These are phyloP conservation scores for Metacarcinus magister DNA, from an alignment of 2,888 invertebrate species.

Conservation along the genomic window DNA sequence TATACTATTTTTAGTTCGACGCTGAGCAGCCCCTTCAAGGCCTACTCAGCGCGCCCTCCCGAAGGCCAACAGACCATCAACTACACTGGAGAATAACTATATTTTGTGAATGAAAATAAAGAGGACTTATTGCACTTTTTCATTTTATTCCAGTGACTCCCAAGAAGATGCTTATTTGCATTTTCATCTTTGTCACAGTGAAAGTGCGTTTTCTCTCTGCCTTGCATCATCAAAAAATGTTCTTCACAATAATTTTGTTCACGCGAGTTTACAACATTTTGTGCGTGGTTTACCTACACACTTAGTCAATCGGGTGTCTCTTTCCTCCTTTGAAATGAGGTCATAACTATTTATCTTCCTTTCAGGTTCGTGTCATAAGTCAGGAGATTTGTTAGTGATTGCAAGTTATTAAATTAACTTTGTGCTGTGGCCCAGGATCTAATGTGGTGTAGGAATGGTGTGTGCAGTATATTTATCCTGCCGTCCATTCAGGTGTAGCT, in stretches of 20 bases:
- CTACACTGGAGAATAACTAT: background rate
- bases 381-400: slow-evolving; percentile 12
- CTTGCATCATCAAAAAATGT: background rate
- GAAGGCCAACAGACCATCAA: background rate
- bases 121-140: background rate
- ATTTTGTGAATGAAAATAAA: background rate
- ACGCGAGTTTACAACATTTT: background rate
- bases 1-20: background rate
- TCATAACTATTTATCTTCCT: background rate
- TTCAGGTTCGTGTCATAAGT: background rate
- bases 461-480: background rate
- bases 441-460: slow-evolving; percentile 13
- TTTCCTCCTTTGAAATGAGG: background rate
- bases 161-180: background rate
- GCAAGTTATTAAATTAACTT: slow-evolving; percentile 5
- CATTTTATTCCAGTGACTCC: background rate
- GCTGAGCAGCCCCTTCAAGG: background rate
- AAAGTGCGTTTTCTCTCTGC: too few species aligned
- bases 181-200: too few species aligned
- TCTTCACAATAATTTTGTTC: background rate
- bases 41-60: background rate
- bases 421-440: background rate
- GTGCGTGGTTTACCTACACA: background rate
- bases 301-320: background rate
- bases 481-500: background rate